These are phyloP conservation scores for Phthorimaea operculella DNA, from an alignment of 1,140 invertebrate species.

Conservation along the genomic window DNA sequence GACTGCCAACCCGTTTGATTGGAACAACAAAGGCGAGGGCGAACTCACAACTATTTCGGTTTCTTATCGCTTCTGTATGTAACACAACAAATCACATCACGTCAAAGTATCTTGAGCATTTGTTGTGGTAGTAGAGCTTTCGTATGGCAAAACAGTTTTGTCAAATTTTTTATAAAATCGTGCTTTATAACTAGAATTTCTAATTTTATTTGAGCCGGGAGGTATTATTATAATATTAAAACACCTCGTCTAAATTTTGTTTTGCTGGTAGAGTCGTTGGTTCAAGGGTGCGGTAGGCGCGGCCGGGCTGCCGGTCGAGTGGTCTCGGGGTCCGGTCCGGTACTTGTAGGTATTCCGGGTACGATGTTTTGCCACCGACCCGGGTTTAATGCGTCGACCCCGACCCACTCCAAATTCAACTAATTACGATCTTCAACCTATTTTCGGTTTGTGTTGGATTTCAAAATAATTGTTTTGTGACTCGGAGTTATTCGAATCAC, in stretches of 20 bases:
- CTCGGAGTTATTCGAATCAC: too few relatives aligned
- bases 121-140: too few relatives aligned
- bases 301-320: not conserved
- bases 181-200: too few relatives aligned
- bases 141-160: too few relatives aligned
- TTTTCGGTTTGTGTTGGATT: constrained; percentile 9
- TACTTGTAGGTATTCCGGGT: not conserved
- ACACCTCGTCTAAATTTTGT: too few relatives aligned
- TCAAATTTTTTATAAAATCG: too few relatives aligned
- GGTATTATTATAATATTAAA: too few relatives aligned
- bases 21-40: constrained; percentile 14
- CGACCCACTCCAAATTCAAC: constrained; percentile 14
- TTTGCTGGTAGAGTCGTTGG: too few relatives aligned
- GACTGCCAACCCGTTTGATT: constrained; percentile 9
- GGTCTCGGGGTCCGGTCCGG: not conserved
- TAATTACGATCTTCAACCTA: constrained; percentile 18
- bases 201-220: too few relatives aligned
- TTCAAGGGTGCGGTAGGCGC: too few relatives aligned
- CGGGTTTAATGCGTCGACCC: constrained; percentile 18
- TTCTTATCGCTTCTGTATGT: not conserved
- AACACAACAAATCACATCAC: too few relatives aligned
- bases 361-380: constrained; percentile 14
- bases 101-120: too few relatives aligned
- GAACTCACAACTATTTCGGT: not conserved
- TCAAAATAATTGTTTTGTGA: not conserved